A percentile compares a stretch with the other conserved stretches of the same genome.
Evolutionary conservation across 2,113 vertebrate species (phyloP).

Genomic region (Oryzias curvinotus): DNA sequence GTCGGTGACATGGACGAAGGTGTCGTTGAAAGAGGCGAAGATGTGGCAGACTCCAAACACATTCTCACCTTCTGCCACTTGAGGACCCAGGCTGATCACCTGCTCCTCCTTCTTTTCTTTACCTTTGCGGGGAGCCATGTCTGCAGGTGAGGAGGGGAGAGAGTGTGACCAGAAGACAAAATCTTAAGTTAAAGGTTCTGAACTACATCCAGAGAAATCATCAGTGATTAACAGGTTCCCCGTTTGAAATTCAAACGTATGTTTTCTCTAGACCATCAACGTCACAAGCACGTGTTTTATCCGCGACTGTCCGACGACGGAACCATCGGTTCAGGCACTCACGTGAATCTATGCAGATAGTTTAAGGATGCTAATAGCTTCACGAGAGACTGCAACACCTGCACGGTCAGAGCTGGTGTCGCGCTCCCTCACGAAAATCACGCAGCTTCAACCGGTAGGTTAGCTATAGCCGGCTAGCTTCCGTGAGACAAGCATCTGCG

Average conservation of each 20-base stretch:
- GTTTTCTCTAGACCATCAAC: background rate
- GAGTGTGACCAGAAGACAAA: background rate
- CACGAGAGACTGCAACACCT: background rate
- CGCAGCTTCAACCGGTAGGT: background rate
- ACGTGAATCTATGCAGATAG: constrained; percentile 3
- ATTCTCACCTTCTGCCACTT: constrained; percentile 97
- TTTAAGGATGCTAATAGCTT: too few species aligned
- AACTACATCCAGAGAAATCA: background rate
- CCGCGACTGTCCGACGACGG: constrained; percentile 3
- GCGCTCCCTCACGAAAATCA: background rate
- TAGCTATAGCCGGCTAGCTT: constrained; percentile 31
- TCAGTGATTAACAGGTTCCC: background rate
- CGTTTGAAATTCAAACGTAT: background rate
- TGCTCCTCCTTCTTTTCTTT: constrained; percentile 99
- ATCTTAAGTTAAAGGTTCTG: too few species aligned
- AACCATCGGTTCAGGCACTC: background rate
- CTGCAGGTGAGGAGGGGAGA: background rate
- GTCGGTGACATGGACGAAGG: constrained; percentile 96
- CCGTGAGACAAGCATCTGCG: background rate
- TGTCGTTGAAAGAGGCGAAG: constrained; percentile 98
- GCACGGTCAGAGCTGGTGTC: background rate
- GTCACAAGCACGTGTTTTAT: background rate
- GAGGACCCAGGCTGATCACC: constrained; percentile 96
- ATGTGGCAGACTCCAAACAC: constrained; percentile 98
- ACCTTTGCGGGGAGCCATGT: constrained; percentile 98